Evolutionary conservation across 2,888 invertebrate species (phyloP).

Genomic region (Drosophila planitibia): DNA sequence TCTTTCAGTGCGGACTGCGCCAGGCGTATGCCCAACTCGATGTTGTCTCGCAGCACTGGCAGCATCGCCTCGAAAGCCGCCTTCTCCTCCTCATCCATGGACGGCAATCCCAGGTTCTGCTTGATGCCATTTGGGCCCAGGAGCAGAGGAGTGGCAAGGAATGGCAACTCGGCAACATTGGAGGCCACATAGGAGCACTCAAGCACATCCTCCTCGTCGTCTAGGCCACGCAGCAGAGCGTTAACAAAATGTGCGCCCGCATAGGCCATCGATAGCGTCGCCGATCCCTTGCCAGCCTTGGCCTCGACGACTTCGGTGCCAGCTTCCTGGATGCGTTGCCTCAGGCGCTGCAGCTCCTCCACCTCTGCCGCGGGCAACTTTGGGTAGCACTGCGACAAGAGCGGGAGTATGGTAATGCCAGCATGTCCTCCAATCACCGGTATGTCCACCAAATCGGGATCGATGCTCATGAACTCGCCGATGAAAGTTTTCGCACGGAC

Average conservation of each 20-base stretch:
- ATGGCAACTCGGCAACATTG: slow-evolving; percentile 92
- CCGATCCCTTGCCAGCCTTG: slow-evolving; percentile 98
- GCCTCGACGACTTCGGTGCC: slow-evolving; percentile 96
- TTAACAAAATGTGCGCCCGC: slow-evolving; percentile 95
- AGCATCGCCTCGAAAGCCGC: slow-evolving; percentile 88
- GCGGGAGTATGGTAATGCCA: slow-evolving; percentile 97
- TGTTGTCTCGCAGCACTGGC: slow-evolving; percentile 13
- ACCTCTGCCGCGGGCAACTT: slow-evolving; percentile 91
- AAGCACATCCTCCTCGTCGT: slow-evolving; percentile 90
- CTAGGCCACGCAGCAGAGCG: slow-evolving; percentile 92
- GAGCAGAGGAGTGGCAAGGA: slow-evolving; percentile 95
- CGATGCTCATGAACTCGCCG: slow-evolving; percentile 93
- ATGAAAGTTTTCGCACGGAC: slow-evolving; percentile 97
- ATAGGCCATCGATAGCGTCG: slow-evolving; percentile 98
- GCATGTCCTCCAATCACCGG: slow-evolving; percentile 99
- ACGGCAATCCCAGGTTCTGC: slow-evolving; percentile 96
- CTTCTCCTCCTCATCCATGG: slow-evolving; percentile 91
- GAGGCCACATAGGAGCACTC: slow-evolving; percentile 96
- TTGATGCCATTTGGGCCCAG: slow-evolving; percentile 91
- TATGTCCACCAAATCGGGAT: slow-evolving; percentile 92
- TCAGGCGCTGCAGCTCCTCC: slow-evolving; percentile 90
- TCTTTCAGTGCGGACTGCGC: background rate
- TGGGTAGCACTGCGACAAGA: slow-evolving; percentile 95
- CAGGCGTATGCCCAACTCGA: background rate
- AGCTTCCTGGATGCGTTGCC: slow-evolving; percentile 95